phyloP scores from a whole-genome alignment of 2,888 invertebrate genomes.

The Quadroppia sp. region DNA sequence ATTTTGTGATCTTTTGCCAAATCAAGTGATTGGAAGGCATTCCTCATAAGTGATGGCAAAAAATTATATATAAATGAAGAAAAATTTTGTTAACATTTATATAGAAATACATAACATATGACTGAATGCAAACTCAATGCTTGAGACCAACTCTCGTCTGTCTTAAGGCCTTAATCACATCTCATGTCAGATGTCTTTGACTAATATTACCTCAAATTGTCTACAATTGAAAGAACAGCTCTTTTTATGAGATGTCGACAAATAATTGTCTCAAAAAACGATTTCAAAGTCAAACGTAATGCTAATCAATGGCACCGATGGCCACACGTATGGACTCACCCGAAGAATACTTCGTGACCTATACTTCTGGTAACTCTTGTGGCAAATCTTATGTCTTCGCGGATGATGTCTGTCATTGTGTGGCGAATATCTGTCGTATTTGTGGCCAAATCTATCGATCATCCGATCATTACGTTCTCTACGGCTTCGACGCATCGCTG shows the following conservation, averaged over 20 bases:
- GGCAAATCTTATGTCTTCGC: not conserved
- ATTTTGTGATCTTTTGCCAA: constrained; percentile 23
- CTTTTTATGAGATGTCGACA: not conserved
- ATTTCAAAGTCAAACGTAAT: too few relatives aligned
- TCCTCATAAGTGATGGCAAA: constrained; percentile 10
- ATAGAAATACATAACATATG: too few relatives aligned
- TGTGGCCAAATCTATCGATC: not conserved
- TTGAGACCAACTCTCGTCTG: too few relatives aligned
- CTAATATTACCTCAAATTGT: too few relatives aligned
- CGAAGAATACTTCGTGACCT: constrained; percentile 13
- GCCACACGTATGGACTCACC: constrained; percentile 11
- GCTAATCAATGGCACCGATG: not conserved
- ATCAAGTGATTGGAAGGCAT: constrained; percentile 17
- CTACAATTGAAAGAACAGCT: not conserved
- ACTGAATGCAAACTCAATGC: too few relatives aligned
- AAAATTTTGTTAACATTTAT: too few relatives aligned
- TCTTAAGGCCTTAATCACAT: too few relatives aligned
- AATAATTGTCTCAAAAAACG: too few relatives aligned
- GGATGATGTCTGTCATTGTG: not conserved
- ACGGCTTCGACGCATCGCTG: not conserved
- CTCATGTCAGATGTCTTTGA: too few relatives aligned
- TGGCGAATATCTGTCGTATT: not conserved
- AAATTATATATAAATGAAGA: too few relatives aligned
- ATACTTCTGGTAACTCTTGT: constrained; percentile 2
- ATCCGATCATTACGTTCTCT: not conserved